Evolutionary conservation across 2,797 vertebrate species (phyloP), one percentile per base, ranked within the genome.

Genomic region (Sparidentex hasta): DNA sequence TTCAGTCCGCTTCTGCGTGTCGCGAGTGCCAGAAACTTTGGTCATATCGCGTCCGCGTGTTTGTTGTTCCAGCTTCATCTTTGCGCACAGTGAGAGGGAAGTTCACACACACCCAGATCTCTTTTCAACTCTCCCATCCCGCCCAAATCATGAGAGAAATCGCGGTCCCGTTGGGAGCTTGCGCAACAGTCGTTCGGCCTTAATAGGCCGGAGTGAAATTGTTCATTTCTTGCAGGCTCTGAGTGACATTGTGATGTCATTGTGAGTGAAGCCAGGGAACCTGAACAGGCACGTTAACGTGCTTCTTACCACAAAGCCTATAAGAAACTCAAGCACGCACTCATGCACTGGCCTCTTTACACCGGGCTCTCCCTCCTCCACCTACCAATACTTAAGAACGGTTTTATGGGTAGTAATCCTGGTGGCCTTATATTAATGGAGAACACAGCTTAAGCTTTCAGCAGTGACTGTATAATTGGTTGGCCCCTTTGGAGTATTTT

Each of bases 331-430:
- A 20, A 52, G 8, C 46, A 50, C 25, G 33, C 78, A 38, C 43
- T 74, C 52, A 33, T 56, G 50, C 74, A 18, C 66, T 11, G 55
- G 72, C 65, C 48, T 80, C 74, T 23, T 82, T 55, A 55, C 65
- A 67, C 50, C 47, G 29, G 2, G 0, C 46, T 57, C 56, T 73
- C 79, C 71, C 23, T 63, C 38, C 65, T 67, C 54, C 65, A 52
- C 38, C 38, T 38, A 38, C 87, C 84, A 92, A 94, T 93, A 81
- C 85, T 94, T 13, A 83, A 38, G 94, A 50, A 23, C 93, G 73
- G 81, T 96, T 94, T 95, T 20, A 90, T 94, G 20, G 94, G 91
- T 8, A 94, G 50, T 96, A 33, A 93, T 95, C 7, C 95, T 95
- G 27, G 88, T 96, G 0, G 96, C 93, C 5, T 90, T 94, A 76